These are phyloP conservation scores for Cryptocephalus moraei DNA, from an alignment of 2,888 invertebrate species.

Conservation along the genomic window DNA sequence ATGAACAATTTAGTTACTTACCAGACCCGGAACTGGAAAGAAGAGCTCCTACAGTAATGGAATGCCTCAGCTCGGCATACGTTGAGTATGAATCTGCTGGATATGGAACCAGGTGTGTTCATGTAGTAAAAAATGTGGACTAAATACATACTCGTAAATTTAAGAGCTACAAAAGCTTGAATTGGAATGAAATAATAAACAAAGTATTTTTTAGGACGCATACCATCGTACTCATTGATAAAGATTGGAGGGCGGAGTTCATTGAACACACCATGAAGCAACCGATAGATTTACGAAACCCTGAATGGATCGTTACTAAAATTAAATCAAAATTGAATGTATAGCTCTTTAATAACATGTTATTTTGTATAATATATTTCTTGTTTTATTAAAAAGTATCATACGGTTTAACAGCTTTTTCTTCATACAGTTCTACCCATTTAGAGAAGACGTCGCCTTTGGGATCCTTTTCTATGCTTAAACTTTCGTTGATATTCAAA, in stretches of 20 bases:
- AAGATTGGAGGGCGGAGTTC: slow-evolving; percentile 49
- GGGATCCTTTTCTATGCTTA: slow-evolving; percentile 9
- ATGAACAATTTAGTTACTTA: slow-evolving; percentile 46
- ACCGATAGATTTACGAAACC: slow-evolving; percentile 22
- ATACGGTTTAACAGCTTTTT: slow-evolving; percentile 2
- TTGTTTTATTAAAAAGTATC: slow-evolving; percentile 3
- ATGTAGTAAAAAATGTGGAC: too few relatives aligned
- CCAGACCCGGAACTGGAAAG: slow-evolving; percentile 59
- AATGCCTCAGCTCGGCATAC: slow-evolving; percentile 50
- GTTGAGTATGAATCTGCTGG: slow-evolving; percentile 39
- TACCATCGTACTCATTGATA: slow-evolving; percentile 57
- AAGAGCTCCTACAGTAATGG: slow-evolving; percentile 42
- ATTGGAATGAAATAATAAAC: too few relatives aligned
- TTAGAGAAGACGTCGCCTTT: slow-evolving; percentile 8
- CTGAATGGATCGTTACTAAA: too few relatives aligned
- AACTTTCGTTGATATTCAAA: slow-evolving; percentile 12
- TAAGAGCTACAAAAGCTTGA: too few relatives aligned
- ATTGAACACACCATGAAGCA: slow-evolving; percentile 52
- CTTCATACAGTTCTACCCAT: slow-evolving; percentile 8
- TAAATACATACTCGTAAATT: too few relatives aligned
- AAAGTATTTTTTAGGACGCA: slow-evolving; percentile 47
- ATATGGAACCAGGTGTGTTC: slow-evolving; percentile 51
- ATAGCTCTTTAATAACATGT: too few relatives aligned
- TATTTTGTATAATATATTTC: too few relatives aligned
- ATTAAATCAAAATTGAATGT: too few relatives aligned